These are phyloP conservation scores for Phalanger gymnotis DNA, from an alignment of 2,797 vertebrate genomes.

Conservation along the genomic window DNA sequence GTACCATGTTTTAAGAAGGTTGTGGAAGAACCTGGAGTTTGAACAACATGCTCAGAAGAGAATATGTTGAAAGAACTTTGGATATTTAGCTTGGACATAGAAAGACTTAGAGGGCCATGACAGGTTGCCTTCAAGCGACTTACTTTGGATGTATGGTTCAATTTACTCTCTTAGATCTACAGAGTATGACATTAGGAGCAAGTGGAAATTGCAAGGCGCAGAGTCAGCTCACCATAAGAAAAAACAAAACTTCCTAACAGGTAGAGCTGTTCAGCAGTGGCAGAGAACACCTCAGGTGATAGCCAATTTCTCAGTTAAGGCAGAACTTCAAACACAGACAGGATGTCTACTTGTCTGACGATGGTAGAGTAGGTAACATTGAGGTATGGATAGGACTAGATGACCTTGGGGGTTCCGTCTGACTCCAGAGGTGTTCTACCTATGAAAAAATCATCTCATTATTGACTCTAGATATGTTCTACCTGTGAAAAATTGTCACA, in stretches of 20 bases:
- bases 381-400: background rate
- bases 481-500: background rate
- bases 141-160: background rate
- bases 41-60: background rate
- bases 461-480: background rate
- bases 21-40: background rate
- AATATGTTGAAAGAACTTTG: background rate
- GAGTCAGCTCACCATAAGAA: background rate
- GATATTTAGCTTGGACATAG: background rate
- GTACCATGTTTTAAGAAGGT: background rate
- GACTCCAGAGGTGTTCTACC: background rate
- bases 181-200: background rate
- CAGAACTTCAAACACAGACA: background rate
- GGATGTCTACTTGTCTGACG: background rate
- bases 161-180: background rate
- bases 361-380: background rate
- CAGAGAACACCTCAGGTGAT: background rate
- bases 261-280: background rate
- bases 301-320: background rate
- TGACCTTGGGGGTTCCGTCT: background rate
- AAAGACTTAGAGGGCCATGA: background rate
- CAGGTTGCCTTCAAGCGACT: background rate
- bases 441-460: background rate
- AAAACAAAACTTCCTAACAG: background rate
- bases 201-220: background rate